phyloP scores from a whole-genome alignment of 1,140 invertebrate genomes.

The Chlorops oryzae region DNA sequence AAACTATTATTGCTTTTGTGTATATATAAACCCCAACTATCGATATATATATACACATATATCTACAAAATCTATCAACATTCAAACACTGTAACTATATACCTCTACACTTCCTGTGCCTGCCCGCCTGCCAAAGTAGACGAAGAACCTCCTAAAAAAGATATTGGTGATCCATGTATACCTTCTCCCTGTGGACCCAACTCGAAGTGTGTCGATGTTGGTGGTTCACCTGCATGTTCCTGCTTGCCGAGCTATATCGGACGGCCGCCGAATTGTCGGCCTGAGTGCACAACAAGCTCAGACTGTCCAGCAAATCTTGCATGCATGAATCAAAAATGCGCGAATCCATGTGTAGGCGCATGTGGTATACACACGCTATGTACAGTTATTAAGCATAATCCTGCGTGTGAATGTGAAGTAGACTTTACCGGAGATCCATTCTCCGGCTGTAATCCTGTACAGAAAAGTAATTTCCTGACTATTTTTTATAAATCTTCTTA shows the following conservation, averaged over 20 bases:
- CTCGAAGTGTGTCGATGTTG: slow-evolving; percentile 66
- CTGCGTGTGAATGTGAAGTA: slow-evolving; percentile 64
- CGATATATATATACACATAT: no score
- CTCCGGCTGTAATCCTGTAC: slow-evolving; percentile 53
- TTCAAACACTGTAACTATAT: not conserved
- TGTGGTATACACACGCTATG: slow-evolving; percentile 71
- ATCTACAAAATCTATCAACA: no score
- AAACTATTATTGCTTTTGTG: slow-evolving; percentile 15
- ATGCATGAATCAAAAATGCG: slow-evolving; percentile 72
- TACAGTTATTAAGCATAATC: slow-evolving; percentile 69
- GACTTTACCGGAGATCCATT: slow-evolving; percentile 75
- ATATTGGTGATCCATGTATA: slow-evolving; percentile 52
- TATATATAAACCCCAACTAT: no score
- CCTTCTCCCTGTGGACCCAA: slow-evolving; percentile 74
- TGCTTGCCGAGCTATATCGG: slow-evolving; percentile 69
- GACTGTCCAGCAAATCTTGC: slow-evolving; percentile 69
- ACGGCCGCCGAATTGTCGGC: slow-evolving; percentile 69
- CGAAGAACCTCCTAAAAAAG: slow-evolving; percentile 29
- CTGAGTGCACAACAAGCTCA: slow-evolving; percentile 67
- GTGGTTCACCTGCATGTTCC: slow-evolving; percentile 65
- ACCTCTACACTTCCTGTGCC: slow-evolving; percentile 2
- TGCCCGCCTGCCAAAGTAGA: slow-evolving; percentile 24
- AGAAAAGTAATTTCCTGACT: no score
- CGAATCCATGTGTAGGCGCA: slow-evolving; percentile 70
- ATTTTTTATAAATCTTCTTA: no score